A percentile compares a stretch with the other conserved stretches of the same genome.
Evolutionary conservation across 2,797 vertebrate species (phyloP).

Genomic region (Micropoecilia bifurca): DNA sequence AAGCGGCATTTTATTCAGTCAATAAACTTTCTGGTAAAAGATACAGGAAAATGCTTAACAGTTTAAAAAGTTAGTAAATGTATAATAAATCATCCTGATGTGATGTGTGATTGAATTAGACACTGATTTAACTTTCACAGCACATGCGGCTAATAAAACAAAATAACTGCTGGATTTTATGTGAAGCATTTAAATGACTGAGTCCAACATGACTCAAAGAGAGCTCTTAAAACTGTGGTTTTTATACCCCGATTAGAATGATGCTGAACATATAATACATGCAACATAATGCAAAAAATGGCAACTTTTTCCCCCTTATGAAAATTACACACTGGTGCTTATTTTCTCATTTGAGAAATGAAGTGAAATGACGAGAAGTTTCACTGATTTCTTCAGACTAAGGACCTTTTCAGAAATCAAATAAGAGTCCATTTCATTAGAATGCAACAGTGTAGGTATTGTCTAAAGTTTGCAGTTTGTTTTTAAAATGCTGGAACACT

Average conservation of each 20-base stretch:
- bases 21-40: constrained; percentile 46
- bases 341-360: not conserved
- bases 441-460: constrained; percentile 52
- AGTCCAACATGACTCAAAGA: constrained; percentile 56
- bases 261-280: constrained; percentile 28
- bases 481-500: constrained; percentile 43
- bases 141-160: constrained; percentile 72
- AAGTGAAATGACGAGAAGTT: constrained; percentile 1
- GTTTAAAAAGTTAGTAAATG: constrained; percentile 49
- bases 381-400: constrained; percentile 31
- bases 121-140: constrained; percentile 71
- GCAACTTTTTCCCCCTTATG: not conserved
- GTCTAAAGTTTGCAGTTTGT: constrained; percentile 49
- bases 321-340: constrained; percentile 12
- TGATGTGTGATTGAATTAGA: constrained; percentile 66
- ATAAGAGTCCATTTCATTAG: constrained; percentile 43
- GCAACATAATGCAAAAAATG: constrained; percentile 20
- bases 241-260: constrained; percentile 38
- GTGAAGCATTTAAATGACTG: constrained; percentile 66
- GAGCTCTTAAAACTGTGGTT: constrained; percentile 61
- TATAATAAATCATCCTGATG: constrained; percentile 47
- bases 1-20: constrained; percentile 56
- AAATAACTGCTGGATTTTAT: constrained; percentile 66
- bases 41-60: constrained; percentile 41
- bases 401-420: constrained; percentile 49